Conservation (phyloP, 2,113 vertebrate genomes). For the Erythrocebus patas region DNA sequence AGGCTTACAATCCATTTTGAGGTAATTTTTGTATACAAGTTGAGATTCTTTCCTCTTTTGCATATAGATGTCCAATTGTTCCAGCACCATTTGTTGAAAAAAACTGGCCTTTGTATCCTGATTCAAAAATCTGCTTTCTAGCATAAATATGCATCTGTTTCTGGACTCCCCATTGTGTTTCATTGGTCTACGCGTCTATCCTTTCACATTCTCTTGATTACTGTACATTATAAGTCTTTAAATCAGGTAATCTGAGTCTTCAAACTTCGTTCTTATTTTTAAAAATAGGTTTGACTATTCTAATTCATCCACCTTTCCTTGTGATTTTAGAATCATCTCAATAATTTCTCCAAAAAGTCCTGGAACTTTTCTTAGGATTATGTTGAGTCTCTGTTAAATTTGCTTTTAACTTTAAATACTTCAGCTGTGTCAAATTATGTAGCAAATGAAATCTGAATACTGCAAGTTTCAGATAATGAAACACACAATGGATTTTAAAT, state of each 20-base stretch:
- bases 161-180: background rate
- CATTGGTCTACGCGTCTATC: background rate
- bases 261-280: background rate
- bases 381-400: background rate
- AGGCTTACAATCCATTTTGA: background rate
- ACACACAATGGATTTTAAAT: background rate
- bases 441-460: background rate
- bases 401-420: conserved; percentile 24
- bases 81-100: background rate
- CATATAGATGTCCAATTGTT: background rate
- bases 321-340: background rate
- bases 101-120: background rate
- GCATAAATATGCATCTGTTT: background rate
- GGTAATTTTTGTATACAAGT: background rate
- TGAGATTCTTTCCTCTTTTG: background rate
- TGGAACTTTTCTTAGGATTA: background rate
- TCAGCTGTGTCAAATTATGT: background rate
- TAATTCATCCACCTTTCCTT: background rate
- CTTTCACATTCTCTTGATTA: background rate
- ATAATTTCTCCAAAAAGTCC: background rate
- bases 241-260: background rate
- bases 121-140: background rate
- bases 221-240: background rate
- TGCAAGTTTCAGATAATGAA: background rate
- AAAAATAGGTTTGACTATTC: background rate